Conservation (phyloP, 2,113 vertebrate genomes). For the Antechinus flavipes region DNA sequence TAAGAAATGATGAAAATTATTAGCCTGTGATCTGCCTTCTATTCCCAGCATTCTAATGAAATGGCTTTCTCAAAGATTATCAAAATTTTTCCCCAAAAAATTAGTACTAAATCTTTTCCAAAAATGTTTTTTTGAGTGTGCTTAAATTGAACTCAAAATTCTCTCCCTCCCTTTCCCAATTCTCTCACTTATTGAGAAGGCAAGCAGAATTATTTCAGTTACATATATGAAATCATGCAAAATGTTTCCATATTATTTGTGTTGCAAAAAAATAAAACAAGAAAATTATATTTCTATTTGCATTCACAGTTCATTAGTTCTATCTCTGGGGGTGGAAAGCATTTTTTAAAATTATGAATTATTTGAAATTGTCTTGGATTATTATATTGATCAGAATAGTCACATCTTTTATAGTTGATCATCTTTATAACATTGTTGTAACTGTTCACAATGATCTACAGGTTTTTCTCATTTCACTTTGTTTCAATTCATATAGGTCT, state of each 20-base stretch:
- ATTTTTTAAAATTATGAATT: background rate
- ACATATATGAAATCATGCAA: too few species aligned
- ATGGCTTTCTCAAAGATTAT: background rate
- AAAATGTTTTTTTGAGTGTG: background rate
- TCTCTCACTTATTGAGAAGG: background rate
- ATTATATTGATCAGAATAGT: background rate
- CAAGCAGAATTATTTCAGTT: background rate
- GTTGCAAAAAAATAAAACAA: background rate
- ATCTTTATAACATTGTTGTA: background rate
- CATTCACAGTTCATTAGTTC: background rate
- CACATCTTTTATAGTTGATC: background rate
- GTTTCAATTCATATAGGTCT: background rate
- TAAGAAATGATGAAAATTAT: conserved; percentile 21
- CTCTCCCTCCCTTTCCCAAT: background rate
- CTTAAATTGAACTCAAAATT: background rate
- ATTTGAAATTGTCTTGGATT: background rate
- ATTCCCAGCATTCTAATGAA: background rate
- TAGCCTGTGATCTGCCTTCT: background rate
- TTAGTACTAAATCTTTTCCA: background rate
- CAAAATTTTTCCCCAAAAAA: background rate
- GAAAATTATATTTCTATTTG: background rate
- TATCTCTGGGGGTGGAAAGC: background rate
- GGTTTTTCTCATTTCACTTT: background rate
- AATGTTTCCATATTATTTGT: too few species aligned
- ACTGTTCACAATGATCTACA: background rate